These are phyloP conservation scores for Clinocottus analis DNA, from an alignment of 2,113 vertebrate species.

Conservation along the genomic window DNA sequence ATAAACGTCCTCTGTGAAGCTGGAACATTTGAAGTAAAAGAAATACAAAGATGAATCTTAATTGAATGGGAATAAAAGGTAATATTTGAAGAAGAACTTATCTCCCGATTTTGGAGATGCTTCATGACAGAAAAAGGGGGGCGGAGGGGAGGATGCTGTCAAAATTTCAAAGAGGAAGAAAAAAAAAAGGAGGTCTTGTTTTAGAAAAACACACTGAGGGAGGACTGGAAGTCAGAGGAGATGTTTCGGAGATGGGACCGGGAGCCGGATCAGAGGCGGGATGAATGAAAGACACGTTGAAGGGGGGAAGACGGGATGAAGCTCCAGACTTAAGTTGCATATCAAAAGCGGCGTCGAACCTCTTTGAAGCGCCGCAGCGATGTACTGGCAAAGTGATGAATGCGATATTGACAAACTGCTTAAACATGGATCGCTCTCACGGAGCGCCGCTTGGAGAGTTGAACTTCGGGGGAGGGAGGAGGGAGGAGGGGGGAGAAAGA, in stretches of 20 bases:
- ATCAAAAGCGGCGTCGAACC: conserved; percentile 43
- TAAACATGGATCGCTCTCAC: conserved; percentile 42
- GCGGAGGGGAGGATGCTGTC: conserved; percentile 12
- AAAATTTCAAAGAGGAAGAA: conserved; percentile 43
- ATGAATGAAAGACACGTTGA: conserved; percentile 25
- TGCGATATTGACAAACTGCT: conserved; percentile 60
- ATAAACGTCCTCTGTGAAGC: too few relatives aligned
- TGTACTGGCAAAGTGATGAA: conserved; percentile 43
- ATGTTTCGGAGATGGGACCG: conserved; percentile 24
- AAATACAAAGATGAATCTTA: too few relatives aligned
- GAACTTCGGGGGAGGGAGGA: conserved; percentile 12
- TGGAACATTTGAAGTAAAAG: too few relatives aligned
- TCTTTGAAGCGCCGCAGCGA: conserved; percentile 51
- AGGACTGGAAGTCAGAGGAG: conserved; percentile 38
- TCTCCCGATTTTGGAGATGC: too few relatives aligned
- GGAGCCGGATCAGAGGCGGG: conserved; percentile 33
- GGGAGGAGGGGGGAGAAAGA: too few relatives aligned
- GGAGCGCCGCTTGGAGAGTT: conserved; percentile 18
- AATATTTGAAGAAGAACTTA: too few relatives aligned
- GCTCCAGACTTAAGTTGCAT: conserved; percentile 42
- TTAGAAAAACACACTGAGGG: conserved; percentile 13
- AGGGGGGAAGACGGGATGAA: conserved; percentile 36
- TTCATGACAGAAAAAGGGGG: too few relatives aligned
- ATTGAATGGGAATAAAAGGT: too few relatives aligned
- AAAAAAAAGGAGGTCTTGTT: conserved; percentile 28